Percentiles rank a stretch among this genome's conserved stretches.
These are phyloP conservation scores for Cataglyphis altisquamis DNA, from an alignment of 2,888 invertebrate species.

Conservation along the genomic window DNA sequence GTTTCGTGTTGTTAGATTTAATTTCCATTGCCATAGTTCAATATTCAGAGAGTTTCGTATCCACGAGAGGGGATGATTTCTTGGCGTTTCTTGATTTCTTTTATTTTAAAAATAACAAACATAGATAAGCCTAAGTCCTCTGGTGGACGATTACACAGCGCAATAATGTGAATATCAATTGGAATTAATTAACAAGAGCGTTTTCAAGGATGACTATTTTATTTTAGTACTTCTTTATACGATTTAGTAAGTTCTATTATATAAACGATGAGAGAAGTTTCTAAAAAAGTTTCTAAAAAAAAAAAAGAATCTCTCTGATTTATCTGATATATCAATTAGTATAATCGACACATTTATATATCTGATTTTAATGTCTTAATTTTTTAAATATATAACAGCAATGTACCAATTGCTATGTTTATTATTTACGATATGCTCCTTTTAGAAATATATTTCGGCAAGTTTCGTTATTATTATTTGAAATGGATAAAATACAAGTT, in stretches of 20 bases:
- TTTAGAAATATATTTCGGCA: constrained; percentile 8
- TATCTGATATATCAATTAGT: not conserved
- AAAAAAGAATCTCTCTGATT: not conserved
- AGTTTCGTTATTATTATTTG: not conserved
- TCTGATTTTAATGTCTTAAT: not conserved
- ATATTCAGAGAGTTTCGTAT: too few relatives aligned
- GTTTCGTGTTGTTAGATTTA: not conserved
- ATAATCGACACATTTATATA: not conserved
- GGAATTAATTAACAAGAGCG: not conserved
- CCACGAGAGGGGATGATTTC: not conserved
- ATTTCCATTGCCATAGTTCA: too few relatives aligned
- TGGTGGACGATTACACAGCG: not conserved
- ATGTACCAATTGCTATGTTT: not conserved
- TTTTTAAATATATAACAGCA: not conserved
- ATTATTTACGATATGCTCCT: not conserved
- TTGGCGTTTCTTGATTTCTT: not conserved
- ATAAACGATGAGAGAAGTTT: not conserved
- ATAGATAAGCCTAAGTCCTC: not conserved
- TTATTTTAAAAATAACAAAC: not conserved
- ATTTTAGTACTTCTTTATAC: not conserved
- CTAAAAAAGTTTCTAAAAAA: not conserved
- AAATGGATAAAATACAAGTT: constrained; percentile 25
- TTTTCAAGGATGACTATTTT: not conserved
- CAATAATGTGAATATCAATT: not conserved
- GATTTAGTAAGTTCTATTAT: not conserved